These are phyloP conservation scores for Chelon auratus DNA, from an alignment of 2,797 vertebrate species.

Conservation along the genomic window DNA sequence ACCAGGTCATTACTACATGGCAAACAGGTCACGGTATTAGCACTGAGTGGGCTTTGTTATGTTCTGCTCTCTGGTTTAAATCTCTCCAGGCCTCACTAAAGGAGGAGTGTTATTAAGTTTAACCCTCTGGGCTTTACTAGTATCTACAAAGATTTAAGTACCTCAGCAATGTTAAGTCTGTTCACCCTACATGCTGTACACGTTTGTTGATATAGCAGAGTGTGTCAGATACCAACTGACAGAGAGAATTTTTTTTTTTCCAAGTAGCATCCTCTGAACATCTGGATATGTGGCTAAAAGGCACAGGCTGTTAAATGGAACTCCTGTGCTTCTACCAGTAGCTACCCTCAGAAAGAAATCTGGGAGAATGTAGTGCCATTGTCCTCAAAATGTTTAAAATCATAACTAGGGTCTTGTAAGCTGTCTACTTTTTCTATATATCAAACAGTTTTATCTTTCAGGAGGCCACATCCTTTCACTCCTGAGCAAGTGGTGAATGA, in stretches of 20 bases:
- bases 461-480: conserved; percentile 19
- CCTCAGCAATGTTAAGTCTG: conserved; percentile 62
- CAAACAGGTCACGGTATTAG: conserved; percentile 46
- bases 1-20: conserved; percentile 28
- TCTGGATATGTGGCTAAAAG: conserved; percentile 22
- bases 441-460: conserved; percentile 34
- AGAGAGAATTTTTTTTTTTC: conserved; percentile 13
- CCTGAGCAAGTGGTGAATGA: conserved; percentile 15
- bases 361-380: conserved; percentile 24
- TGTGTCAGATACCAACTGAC: conserved; percentile 34
- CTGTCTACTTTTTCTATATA: conserved; percentile 10
- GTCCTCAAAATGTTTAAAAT: conserved; percentile 27
- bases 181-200: conserved; percentile 21
- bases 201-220: conserved; percentile 4
- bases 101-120: conserved; percentile 41
- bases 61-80: conserved; percentile 47
- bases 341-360: too few relatives aligned
- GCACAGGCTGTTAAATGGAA: neutral
- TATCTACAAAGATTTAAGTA: conserved; percentile 55
- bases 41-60: conserved; percentile 45
- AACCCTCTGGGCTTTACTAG: conserved; percentile 36
- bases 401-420: conserved; percentile 15
- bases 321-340: conserved; percentile 6
- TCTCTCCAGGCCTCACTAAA: conserved; percentile 31
- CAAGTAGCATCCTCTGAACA: conserved; percentile 1